These are phyloP conservation scores for Gopherus evgoodei DNA, from an alignment of 2,113 vertebrate species.

Conservation along the genomic window DNA sequence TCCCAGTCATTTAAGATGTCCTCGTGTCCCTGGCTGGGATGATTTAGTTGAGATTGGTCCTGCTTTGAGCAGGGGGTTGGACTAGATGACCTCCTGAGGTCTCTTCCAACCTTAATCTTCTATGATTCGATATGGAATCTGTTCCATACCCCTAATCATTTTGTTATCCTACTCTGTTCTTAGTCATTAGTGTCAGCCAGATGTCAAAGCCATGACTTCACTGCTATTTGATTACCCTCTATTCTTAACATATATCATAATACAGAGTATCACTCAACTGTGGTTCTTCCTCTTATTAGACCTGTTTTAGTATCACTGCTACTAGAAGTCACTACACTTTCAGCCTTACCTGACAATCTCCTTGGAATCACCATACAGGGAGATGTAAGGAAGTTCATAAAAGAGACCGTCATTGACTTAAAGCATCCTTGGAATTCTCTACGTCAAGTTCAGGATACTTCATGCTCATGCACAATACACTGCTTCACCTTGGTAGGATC, in stretches of 20 bases:
- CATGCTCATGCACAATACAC: not conserved
- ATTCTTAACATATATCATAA: slow-evolving; percentile 33
- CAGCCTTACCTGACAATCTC: not conserved
- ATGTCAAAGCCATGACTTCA: slow-evolving; percentile 1
- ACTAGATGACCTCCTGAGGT: no score
- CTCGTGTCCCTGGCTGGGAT: not conserved
- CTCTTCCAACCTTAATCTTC: no score
- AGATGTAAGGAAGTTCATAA: not conserved
- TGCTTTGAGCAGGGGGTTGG: no score
- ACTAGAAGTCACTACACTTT: slow-evolving; percentile 55
- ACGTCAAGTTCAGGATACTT: not conserved
- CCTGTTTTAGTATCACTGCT: slow-evolving; percentile 54
- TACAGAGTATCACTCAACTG: slow-evolving; percentile 53
- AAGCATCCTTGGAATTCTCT: not conserved
- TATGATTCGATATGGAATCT: not conserved
- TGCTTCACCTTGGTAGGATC: not conserved
- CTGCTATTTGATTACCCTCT: not conserved
- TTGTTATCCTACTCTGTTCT: not conserved
- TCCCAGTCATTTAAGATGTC: not conserved
- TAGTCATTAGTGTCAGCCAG: not conserved
- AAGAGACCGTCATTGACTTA: not conserved
- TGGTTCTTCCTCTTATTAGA: slow-evolving; percentile 63
- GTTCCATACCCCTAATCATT: not conserved
- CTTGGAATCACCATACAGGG: not conserved
- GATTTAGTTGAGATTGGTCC: no score